These are phyloP conservation scores for Lasioglossum vierecki DNA, from an alignment of 2,888 invertebrate species.

Conservation along the genomic window DNA sequence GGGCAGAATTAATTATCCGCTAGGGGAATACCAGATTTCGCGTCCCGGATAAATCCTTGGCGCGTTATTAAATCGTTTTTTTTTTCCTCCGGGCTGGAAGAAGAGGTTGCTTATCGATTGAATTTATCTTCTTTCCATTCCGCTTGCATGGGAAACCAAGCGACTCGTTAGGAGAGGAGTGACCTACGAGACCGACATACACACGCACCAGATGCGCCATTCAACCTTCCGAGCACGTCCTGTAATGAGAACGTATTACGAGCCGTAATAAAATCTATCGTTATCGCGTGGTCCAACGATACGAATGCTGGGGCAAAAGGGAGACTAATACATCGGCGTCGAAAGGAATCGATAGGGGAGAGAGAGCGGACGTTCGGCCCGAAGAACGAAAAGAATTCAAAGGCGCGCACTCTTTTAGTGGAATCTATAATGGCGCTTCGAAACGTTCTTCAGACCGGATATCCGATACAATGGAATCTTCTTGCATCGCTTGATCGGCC, in stretches of 20 bases:
- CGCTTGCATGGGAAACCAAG: constrained; percentile 49
- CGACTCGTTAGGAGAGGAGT: constrained; percentile 53
- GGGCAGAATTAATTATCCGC: constrained; percentile 37
- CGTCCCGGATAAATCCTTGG: constrained; percentile 19
- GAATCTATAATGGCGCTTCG: constrained; percentile 32
- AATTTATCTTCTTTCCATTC: constrained; percentile 59
- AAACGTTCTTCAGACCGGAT: constrained; percentile 29
- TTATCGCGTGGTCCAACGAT: constrained; percentile 48
- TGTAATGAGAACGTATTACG: constrained; percentile 57
- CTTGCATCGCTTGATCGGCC: neutral
- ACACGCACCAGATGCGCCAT: constrained; percentile 45
- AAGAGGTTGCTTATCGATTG: constrained; percentile 47
- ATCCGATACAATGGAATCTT: constrained; percentile 36
- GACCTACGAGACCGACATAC: constrained; percentile 53
- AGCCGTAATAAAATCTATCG: constrained; percentile 60
- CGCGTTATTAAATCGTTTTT: constrained; percentile 53
- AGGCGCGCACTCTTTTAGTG: constrained; percentile 27
- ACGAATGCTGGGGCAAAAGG: constrained; percentile 20
- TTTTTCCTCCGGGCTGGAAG: constrained; percentile 13
- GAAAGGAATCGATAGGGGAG: constrained; percentile 14
- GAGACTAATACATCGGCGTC: constrained; percentile 30
- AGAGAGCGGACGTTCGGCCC: neutral
- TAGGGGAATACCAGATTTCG: constrained; percentile 26
- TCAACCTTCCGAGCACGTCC: constrained; percentile 52
- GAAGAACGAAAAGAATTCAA: constrained; percentile 26